Base-by-base conservation (phyloP, 2,888 invertebrate species). In the Meganola albula region DNA sequence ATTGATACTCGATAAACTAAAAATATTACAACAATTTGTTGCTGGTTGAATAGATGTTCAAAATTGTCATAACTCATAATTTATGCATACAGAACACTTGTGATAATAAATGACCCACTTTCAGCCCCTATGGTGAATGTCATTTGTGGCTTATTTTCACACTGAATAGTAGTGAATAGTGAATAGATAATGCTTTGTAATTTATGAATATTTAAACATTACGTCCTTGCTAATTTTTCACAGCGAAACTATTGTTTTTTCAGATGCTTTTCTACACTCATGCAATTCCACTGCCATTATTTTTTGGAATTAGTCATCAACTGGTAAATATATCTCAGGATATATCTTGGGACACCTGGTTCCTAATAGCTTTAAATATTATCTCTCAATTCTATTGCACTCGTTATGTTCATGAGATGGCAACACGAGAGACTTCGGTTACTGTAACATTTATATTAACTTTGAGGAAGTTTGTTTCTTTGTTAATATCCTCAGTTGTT, bases 191-290 rank as follows among this genome's bases (percentile, higher is more conserved):
- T n/a, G n/a, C n/a, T n/a, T n/a, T n/a, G n/a, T n/a, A n/a, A n/a
- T n/a, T n/a, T n/a, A n/a, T n/a, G n/a, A n/a, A n/a, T n/a, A n/a
- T n/a, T n/a, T n/a, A n/a, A n/a, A n/a, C n/a, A n/a, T n/a, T n/a
- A n/a, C n/a, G n/a, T n/a, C n/a, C n/a, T n/a, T n/a, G n/a, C n/a
- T n/a, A n/a, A n/a, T n/a, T n/a, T n/a, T n/a, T 16, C 7, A 5
- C 7, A 16, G 4, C 16, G 7, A 16, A 24, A n/a, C n/a, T n/a
- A n/a, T 18, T 29, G 25, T 14, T 25, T 27, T 74, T 78, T 11
- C 78, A 84, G 84, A 83, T 85, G 84, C 58, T 84, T 57, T 84
- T 83, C 44, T 85, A 76, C 52, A 79, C 79, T 0, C 70, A 83
- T 36, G 67, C 68, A 1, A 42, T 85, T 2, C 78, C 83, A 1